Base-by-base conservation (phyloP, 2,113 vertebrate genomes). In the Vicugna pacos region DNA sequence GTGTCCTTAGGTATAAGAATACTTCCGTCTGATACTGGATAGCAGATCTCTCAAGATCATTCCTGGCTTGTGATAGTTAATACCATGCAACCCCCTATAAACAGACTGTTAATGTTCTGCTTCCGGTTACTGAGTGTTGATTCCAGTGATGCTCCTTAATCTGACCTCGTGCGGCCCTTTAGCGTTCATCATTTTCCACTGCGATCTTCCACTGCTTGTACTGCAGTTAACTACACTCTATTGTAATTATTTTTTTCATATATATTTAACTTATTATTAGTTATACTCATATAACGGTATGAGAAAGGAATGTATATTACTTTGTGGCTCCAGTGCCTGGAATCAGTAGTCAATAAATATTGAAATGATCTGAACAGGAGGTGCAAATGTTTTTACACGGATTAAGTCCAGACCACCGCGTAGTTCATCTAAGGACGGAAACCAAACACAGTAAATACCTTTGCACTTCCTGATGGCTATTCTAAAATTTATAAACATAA, bases 301-400 rank as follows among this genome's bases (percentile, higher is more conserved):
- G 17, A 91, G 73, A 15, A 95, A 86, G 35, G 4, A 69, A 58
- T 67, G 9, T 17, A 60, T 64, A 69, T 42, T 82, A 56, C 20
- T 94, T 73, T 94, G 17, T 76, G 85, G 67, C 65, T 73, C 30
- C 24, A 60, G 15, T 38, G 9, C 24, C 10, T 79, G 38, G 46
- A 79, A 75, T 26, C 72, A 2, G 30, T 32, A 72, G 9, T 58
- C 79, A 87, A 87, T 67, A 89, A 89, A 69, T 81, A 52, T 15
- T 32, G 7, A 96, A 82, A 82, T 93, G 24, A 91, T 42, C 15
- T 72, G 10, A 94, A 86, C 50, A 95, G 85, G 30, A 93, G 15
- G 13, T 64, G 0, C 2, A 89, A 88, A 93, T 60, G 16, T 69
- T 94, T 93, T 76, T 72, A 93, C 50, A 77, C 48, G 10, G 5